Conservation (phyloP, 2,888 invertebrate species). For the Oxyteleia sp. region DNA sequence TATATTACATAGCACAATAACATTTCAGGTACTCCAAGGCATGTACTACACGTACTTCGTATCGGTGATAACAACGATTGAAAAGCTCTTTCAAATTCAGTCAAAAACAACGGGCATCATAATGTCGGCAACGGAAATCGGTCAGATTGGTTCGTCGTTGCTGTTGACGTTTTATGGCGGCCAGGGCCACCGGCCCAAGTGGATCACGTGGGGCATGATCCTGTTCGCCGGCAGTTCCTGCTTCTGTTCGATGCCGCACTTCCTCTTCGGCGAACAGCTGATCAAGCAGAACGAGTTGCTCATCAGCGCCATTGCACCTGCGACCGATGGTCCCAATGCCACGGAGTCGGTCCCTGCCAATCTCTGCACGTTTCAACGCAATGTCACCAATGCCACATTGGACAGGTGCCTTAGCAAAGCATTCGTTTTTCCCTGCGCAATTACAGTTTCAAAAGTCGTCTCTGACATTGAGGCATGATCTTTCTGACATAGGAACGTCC, state of each 20-base stretch:
- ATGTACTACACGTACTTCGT: slow-evolving; percentile 98
- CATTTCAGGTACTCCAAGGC: slow-evolving; percentile 89
- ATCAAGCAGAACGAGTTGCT: slow-evolving; percentile 89
- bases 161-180: slow-evolving; percentile 96
- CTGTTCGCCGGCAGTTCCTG: slow-evolving; percentile 95
- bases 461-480: no score
- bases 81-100: slow-evolving; percentile 96
- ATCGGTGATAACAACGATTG: slow-evolving; percentile 97
- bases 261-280: slow-evolving; percentile 93
- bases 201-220: slow-evolving; percentile 97
- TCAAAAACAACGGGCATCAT: slow-evolving; percentile 96
- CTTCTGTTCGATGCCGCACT: slow-evolving; percentile 95
- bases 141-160: slow-evolving; percentile 96
- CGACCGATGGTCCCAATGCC: slow-evolving; percentile 79
- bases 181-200: slow-evolving; percentile 96
- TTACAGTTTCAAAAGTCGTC: no score
- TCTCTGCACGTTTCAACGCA: slow-evolving; percentile 81
- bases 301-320: slow-evolving; percentile 83
- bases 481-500: no score
- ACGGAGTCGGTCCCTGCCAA: slow-evolving; percentile 83
- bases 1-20: no score
- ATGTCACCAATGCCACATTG: slow-evolving; percentile 76
- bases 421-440: no score
- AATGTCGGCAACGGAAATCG: slow-evolving; percentile 96
- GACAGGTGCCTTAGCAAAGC: no score